Evolutionary conservation across 2,888 invertebrate species (phyloP).

Genomic region (Parapristionchus giblindavisi): DNA sequence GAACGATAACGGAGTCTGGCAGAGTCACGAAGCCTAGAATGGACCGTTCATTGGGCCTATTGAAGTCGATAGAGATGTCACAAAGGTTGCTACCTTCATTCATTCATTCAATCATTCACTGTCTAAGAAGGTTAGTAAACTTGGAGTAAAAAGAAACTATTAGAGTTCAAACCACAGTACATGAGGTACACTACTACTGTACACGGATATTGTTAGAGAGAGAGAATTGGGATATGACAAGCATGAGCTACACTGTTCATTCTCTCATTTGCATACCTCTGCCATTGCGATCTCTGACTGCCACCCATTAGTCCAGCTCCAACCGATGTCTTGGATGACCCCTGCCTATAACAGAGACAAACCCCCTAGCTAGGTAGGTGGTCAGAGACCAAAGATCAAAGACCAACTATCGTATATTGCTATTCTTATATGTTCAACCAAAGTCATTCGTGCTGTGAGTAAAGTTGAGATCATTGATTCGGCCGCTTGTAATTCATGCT

Average conservation of each 20-base stretch:
- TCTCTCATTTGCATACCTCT: conserved; percentile 49
- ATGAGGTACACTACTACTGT: neutral
- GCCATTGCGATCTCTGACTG: conserved; percentile 62
- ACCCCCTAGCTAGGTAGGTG: neutral
- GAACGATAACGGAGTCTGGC: conserved; percentile 15
- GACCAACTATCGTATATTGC: no score
- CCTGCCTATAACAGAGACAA: conserved; percentile 55
- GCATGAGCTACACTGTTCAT: neutral
- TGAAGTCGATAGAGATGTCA: conserved; percentile 2
- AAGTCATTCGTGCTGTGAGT: no score
- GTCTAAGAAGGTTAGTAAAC: neutral
- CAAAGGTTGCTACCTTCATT: neutral
- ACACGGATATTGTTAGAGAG: neutral
- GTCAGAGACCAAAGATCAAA: neutral
- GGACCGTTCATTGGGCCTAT: neutral
- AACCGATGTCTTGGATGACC: conserved; percentile 48
- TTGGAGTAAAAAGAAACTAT: no score
- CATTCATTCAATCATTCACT: neutral
- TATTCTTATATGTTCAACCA: no score
- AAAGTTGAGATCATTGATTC: no score
- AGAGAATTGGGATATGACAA: neutral
- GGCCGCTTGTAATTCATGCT: no score
- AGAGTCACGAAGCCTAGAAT: conserved; percentile 22
- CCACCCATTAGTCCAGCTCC: conserved; percentile 29
- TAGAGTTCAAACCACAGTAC: no score